Conservation (phyloP, 2,888 invertebrate species). For the Phyllotreta cruciferae region DNA sequence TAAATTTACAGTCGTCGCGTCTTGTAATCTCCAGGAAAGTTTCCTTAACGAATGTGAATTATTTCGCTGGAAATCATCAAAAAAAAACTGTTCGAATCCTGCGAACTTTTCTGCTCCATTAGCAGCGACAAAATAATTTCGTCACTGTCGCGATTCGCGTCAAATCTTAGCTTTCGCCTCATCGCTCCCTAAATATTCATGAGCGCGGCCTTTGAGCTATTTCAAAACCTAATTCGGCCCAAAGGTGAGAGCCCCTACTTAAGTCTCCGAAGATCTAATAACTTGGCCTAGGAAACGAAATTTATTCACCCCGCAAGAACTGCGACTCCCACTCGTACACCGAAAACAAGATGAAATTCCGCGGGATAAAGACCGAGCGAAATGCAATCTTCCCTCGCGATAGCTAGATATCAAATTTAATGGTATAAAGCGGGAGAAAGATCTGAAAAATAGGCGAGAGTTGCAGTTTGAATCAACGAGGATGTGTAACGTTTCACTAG, state of each 20-base stretch:
- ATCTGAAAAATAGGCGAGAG: neutral
- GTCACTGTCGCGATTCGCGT: slow-evolving; percentile 8
- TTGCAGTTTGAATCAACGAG: neutral
- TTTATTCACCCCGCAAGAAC: slow-evolving; percentile 21
- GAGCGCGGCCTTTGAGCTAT: slow-evolving; percentile 16
- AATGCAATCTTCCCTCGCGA: slow-evolving; percentile 13
- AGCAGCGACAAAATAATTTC: neutral
- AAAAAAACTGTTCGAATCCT: too few relatives aligned
- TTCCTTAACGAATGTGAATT: too few relatives aligned
- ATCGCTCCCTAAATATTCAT: slow-evolving; percentile 23
- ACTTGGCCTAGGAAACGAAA: slow-evolving; percentile 28
- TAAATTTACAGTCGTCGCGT: too few relatives aligned
- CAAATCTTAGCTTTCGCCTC: slow-evolving; percentile 19
- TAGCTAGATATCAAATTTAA: slow-evolving; percentile 14
- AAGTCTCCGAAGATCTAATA: slow-evolving; percentile 27
- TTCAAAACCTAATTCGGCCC: slow-evolving; percentile 21
- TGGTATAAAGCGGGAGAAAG: slow-evolving; percentile 2
- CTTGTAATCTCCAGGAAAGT: too few relatives aligned
- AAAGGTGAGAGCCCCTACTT: slow-evolving; percentile 23
- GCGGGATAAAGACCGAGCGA: slow-evolving; percentile 7
- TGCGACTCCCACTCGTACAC: slow-evolving; percentile 8
- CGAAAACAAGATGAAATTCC: slow-evolving; percentile 4
- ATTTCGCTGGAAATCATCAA: too few relatives aligned
- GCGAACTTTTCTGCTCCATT: neutral
- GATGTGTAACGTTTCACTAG: too few relatives aligned